Base-by-base conservation (phyloP, 2,888 invertebrate genomes). In the Synergus umbraculus region DNA sequence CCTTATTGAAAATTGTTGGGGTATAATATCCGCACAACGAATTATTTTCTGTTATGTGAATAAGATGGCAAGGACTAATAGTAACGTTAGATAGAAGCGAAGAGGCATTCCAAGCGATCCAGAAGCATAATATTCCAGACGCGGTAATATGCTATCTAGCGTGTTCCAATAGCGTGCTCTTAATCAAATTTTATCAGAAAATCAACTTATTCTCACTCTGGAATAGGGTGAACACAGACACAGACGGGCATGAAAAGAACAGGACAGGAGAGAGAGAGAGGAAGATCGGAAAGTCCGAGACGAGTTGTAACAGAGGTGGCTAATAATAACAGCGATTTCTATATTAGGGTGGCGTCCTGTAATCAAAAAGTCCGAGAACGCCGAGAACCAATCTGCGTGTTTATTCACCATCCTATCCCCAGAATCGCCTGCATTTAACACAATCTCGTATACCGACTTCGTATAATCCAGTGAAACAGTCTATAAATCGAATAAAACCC, bases 321-420 rank as follows among this genome's bases (percentile, higher is more conserved):
- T 69, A 69, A 69, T 69, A 46, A 46, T 29, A 29, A 29, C 46
- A 69, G 46, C 67, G 29, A 69, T 69, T 49, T 29, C 46, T 69
- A 46, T 44, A 29, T 29, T 54, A 54, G 54, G 54, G 54, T 54
- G 54, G 54, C 54, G 22, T 29, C 29, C 29, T 29, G 29, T 29
- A 29, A 29, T 29, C 29, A 29, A 29, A 29, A 29, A 29, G 29
- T 29, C 29, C 29, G 29, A 29, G 29, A 29, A 29, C 3, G 29
- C 29, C 29, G 18, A 22, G 46, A 69, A 29, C 15, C 46, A 46
- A 69, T 69, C 46, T 69, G 65, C 76, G 76, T 76, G 37, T 65
- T 79, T 76, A 49, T 49, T 66, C 73, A 9, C 44, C 67, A n/a
- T 18, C 13, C 67, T 67, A 46, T 29, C 29, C 22, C 12, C 13